Conservation (phyloP, 2,797 vertebrate species). For the Notamacropus eugenii region DNA sequence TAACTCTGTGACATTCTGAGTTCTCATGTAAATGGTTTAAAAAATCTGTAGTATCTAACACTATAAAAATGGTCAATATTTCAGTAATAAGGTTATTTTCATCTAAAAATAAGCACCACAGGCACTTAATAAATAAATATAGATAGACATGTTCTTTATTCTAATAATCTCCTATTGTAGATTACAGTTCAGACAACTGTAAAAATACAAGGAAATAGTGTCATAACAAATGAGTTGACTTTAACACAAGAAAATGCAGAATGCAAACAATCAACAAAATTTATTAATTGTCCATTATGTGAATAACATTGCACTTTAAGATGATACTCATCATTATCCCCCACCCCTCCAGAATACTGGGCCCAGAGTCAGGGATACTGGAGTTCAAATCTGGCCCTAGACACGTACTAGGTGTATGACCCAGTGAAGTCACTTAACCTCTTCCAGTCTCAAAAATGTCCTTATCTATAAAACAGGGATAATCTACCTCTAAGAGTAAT, state of each 20-base stretch:
- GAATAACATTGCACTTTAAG: neutral
- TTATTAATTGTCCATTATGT: neutral
- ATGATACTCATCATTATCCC: too few relatives aligned
- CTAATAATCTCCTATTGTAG: neutral
- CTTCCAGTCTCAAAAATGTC: neutral
- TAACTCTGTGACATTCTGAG: neutral
- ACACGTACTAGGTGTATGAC: neutral
- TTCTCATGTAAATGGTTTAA: neutral
- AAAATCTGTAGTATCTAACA: neutral
- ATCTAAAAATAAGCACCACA: neutral
- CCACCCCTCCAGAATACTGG: neutral
- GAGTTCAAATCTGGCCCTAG: neutral
- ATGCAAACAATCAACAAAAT: neutral
- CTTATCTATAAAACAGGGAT: neutral
- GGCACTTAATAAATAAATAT: neutral
- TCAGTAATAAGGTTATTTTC: neutral
- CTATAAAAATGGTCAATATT: neutral
- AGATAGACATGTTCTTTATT: neutral
- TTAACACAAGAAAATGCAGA: neutral
- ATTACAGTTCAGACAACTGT: neutral
- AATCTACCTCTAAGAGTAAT: neutral
- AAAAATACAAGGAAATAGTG: neutral
- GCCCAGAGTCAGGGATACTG: neutral
- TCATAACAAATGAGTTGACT: neutral
- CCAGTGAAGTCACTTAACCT: neutral